Conservation (phyloP, 1,140 invertebrate genomes). For the Choristoneura fumiferana region DNA sequence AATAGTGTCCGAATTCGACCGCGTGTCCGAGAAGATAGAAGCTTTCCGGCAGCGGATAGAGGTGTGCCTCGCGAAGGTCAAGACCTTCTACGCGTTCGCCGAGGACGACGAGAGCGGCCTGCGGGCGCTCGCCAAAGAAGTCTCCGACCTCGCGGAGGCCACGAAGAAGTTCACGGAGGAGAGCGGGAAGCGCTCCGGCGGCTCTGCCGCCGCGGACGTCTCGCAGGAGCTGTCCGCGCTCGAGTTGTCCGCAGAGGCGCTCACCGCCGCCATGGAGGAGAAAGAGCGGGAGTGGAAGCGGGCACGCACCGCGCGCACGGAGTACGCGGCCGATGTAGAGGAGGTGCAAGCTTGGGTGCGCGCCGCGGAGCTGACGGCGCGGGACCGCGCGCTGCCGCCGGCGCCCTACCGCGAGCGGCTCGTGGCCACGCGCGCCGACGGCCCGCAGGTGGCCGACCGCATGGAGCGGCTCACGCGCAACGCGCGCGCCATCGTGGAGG, state of each 20-base stretch:
- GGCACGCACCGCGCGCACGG: conserved; percentile 87
- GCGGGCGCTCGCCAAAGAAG: conserved; percentile 73
- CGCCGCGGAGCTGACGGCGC: conserved; percentile 88
- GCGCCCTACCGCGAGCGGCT: conserved; percentile 87
- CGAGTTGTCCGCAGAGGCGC: conserved; percentile 88
- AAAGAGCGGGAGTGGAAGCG: conserved; percentile 92
- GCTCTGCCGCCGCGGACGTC: conserved; percentile 86
- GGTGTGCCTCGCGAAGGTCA: conserved; percentile 81
- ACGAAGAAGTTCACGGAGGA: conserved; percentile 82
- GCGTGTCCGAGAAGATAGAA: conserved; percentile 81
- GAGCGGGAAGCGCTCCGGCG: conserved; percentile 84
- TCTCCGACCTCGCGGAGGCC: conserved; percentile 79
- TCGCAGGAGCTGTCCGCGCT: conserved; percentile 86
- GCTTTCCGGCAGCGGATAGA: conserved; percentile 82
- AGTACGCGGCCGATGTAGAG: conserved; percentile 89
- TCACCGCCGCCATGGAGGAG: conserved; percentile 89
- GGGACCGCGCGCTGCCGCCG: conserved; percentile 89
- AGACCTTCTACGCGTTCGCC: conserved; percentile 86
- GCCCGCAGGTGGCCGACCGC: conserved; percentile 86
- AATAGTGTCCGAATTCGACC: conserved; percentile 71
- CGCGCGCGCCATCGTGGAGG: conserved; percentile 88
- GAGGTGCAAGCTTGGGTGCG: conserved; percentile 90
- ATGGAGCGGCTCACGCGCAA: conserved; percentile 88
- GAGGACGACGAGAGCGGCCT: conserved; percentile 81
- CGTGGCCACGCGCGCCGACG: conserved; percentile 87